phyloP scores from a whole-genome alignment of 1,140 invertebrate species.

The Oncopeltus fasciatus region DNA sequence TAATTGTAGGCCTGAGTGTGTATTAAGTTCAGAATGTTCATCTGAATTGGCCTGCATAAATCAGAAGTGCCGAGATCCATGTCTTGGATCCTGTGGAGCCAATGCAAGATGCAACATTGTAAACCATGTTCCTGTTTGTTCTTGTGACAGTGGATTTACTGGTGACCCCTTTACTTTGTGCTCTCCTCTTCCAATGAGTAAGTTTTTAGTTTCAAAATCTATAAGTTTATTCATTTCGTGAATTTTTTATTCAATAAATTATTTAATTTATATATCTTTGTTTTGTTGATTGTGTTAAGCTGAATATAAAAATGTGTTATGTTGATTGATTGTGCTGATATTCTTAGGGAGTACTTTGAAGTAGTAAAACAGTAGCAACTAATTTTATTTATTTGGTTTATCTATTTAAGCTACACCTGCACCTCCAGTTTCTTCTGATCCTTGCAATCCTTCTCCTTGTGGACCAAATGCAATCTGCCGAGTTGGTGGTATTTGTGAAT shows the following conservation, averaged over 20 bases:
- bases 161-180: constrained; percentile 39
- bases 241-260: constrained; percentile 18
- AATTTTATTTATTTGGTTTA: neutral
- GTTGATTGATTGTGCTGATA: constrained; percentile 21
- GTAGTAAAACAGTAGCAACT: no score
- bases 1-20: constrained; percentile 35
- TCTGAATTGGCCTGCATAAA: constrained; percentile 31
- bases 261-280: constrained; percentile 27
- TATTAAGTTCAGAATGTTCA: constrained; percentile 31
- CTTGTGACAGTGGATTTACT: constrained; percentile 32
- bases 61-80: constrained; percentile 31
- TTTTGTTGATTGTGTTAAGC: constrained; percentile 24
- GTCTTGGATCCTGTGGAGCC: constrained; percentile 31
- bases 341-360: neutral
- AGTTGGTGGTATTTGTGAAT: constrained; percentile 37
- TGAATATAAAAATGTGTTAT: neutral
- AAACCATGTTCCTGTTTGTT: constrained; percentile 36
- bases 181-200: constrained; percentile 32
- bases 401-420: constrained; percentile 18
- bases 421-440: constrained; percentile 28
- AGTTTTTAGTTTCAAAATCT: constrained; percentile 11
- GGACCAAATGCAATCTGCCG: constrained; percentile 50
- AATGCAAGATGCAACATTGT: constrained; percentile 35
- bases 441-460: constrained; percentile 47
- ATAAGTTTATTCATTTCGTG: neutral